Conservation (phyloP, 2,113 vertebrate species). For the Python bivittatus region DNA sequence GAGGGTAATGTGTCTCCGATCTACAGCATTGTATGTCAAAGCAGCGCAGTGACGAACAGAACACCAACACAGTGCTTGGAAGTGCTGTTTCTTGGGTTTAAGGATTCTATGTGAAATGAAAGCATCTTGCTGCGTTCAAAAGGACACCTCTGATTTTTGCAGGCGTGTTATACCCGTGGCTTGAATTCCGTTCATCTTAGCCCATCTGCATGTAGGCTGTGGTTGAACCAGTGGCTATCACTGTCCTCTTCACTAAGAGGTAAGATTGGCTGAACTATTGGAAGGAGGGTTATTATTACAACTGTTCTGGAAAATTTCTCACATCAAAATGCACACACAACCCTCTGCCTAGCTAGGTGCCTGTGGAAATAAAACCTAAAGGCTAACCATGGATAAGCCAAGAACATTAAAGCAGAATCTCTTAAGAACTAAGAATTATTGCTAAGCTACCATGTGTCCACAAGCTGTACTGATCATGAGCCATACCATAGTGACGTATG, state of each 20-base stretch:
- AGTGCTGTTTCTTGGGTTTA: not conserved
- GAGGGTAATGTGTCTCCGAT: not conserved
- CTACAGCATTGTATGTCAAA: not conserved
- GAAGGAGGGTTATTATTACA: accelerated
- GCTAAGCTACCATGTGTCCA: not conserved
- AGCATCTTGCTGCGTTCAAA: not conserved
- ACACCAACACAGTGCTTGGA: not conserved
- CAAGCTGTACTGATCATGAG: not conserved
- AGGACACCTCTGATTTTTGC: constrained; percentile 1
- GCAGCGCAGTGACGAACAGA: not conserved
- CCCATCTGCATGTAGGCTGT: constrained; percentile 74
- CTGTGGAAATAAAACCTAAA: not conserved
- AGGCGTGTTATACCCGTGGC: constrained; percentile 92
- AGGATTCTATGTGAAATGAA: not conserved
- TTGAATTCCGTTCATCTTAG: constrained; percentile 74
- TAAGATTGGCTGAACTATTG: constrained; percentile 37
- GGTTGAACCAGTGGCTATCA: constrained; percentile 88
- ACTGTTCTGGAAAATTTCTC: not conserved
- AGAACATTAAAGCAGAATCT: not conserved
- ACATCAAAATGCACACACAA: not conserved
- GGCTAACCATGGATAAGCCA: not conserved
- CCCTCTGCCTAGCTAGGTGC: not conserved
- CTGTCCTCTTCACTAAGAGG: constrained; percentile 85
- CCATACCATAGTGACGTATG: not conserved
- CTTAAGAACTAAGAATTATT: not conserved